Evolutionary conservation across 2,797 vertebrate genomes (phyloP), one percentile per base, ranked within the genome.

Genomic region (Lindbergichthys nudifrons): DNA sequence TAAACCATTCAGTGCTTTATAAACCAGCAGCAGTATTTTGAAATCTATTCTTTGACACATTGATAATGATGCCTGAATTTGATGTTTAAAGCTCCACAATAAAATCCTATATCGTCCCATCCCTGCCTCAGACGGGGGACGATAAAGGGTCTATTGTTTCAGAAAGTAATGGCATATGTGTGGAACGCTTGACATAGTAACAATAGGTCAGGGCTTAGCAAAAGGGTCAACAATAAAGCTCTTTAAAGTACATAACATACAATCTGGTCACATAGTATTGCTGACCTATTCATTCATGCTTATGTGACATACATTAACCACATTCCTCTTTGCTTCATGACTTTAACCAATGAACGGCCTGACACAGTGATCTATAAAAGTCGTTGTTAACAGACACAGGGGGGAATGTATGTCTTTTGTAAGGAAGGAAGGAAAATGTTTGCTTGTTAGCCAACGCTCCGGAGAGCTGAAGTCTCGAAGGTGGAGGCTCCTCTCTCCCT

Each of bases 341-440:
- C 45, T 75, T 68, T 57, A 74, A 70, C 18, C 66, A 73, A 62
- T 23, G 47, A 72, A 58, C 19, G 3, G 56, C 68, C 74, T 70
- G 73, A 77, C 83, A 83, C 69, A 59, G 45, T 59, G 41, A 87
- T 67, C 79, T 71, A 77, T 87, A 80, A 88, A 89, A 70, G 84
- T 87, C 81, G 88, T 81, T 87, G 85, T 89, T 85, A 88, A 70
- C 75, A 56, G 62, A 85, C 71, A 79, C 77, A 5, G 13, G 65
- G 18, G 51, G 75, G 65, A 81, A 79, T 66, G 15, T 73, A 5
- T 56, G 69, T 66, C 39, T 70, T 88, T 77, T 73, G 71, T 66
- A 32, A 78, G 79, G 58, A 70, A 73, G 70, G 78, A 80, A 85
- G 69, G 76, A 77, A 86, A 92, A 90, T 83, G 70, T 90, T 90